Conservation (phyloP, 2,888 invertebrate species). For the Mythimna impura region DNA sequence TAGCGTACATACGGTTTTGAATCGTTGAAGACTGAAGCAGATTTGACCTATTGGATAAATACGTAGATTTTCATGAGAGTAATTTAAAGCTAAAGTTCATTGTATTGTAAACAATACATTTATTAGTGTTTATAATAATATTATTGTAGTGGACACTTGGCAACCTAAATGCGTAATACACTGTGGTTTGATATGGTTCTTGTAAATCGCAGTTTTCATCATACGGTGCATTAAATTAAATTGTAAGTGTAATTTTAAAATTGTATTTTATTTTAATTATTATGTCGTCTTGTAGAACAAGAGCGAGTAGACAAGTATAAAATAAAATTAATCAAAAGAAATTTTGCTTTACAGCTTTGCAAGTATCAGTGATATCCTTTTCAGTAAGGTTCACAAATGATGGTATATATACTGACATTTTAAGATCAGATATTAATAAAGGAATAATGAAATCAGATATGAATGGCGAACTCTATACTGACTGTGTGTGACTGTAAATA, state of each 20-base stretch:
- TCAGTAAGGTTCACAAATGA: not conserved
- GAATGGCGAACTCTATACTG: not conserved
- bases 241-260: not conserved
- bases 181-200: not conserved
- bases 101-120: constrained; percentile 9
- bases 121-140: constrained; percentile 1
- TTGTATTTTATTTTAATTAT: not conserved
- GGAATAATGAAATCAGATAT: not conserved
- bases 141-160: not conserved
- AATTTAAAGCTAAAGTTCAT: not conserved
- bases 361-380: not conserved
- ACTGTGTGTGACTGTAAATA: no score
- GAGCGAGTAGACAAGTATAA: no score
- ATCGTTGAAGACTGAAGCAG: constrained; percentile 57
- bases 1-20: constrained; percentile 32
- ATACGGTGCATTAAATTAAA: not conserved
- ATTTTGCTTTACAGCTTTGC: not conserved
- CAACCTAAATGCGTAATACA: constrained; percentile 18
- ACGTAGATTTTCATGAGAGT: constrained; percentile 11
- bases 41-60: constrained; percentile 37
- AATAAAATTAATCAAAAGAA: not conserved
- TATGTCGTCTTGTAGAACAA: not conserved
- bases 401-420: not conserved
- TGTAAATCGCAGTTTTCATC: not conserved
- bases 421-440: not conserved